Conservation (phyloP, 2,888 invertebrate genomes). For the Steinernema scapterisci region DNA sequence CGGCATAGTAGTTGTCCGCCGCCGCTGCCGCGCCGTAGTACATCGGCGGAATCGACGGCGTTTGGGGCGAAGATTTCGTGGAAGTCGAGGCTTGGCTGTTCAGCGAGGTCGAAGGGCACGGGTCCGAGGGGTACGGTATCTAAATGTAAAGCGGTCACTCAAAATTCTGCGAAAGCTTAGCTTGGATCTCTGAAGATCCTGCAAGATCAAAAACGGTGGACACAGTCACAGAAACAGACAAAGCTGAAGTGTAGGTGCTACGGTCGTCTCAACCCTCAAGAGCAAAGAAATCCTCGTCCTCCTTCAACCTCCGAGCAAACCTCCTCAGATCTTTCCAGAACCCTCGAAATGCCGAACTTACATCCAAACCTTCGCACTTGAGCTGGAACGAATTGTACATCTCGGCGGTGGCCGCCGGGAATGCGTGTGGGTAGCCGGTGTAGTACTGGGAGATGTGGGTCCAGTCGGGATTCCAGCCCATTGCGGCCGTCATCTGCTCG, state of each 20-base stretch:
- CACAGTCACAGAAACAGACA: too few species aligned
- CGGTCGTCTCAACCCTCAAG: neutral
- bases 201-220: too few species aligned
- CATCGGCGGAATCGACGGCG: conserved; percentile 6
- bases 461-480: conserved; percentile 7
- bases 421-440: neutral
- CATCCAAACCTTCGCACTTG: conserved; percentile 14
- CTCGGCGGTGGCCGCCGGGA: neutral
- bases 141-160: neutral
- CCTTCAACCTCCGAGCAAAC: too few species aligned
- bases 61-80: conserved; percentile 15
- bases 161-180: too few species aligned
- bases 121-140: conserved; percentile 27
- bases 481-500: conserved; percentile 22
- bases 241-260: neutral
- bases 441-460: conserved; percentile 10
- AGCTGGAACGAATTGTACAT: conserved; percentile 2
- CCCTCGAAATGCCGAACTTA: too few species aligned
- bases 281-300: too few species aligned
- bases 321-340: too few species aligned
- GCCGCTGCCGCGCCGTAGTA: neutral
- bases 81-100: conserved; percentile 13
- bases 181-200: too few species aligned
- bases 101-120: conserved; percentile 17
- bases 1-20: neutral